Percentiles rank a stretch among this genome's conserved stretches.
phyloP scores from a whole-genome alignment of 2,888 invertebrate species.

The Diaperis boleti region DNA sequence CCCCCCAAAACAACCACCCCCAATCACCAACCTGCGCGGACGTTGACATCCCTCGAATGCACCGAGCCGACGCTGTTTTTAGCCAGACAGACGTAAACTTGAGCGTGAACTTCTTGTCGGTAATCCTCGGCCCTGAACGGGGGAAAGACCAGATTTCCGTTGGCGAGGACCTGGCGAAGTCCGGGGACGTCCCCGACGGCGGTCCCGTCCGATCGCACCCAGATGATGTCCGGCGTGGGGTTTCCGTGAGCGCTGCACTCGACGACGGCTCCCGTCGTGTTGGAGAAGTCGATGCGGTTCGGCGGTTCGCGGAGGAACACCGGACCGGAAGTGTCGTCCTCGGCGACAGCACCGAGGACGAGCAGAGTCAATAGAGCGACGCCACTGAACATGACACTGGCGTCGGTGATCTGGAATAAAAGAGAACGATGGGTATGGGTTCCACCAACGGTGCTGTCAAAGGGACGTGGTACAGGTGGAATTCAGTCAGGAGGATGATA shows the following conservation, averaged over 20 bases:
- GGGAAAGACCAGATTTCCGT: slow-evolving; percentile 93
- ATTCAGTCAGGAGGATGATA: not conserved
- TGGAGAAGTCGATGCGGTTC: slow-evolving; percentile 93
- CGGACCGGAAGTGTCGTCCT: slow-evolving; percentile 74
- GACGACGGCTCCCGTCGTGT: slow-evolving; percentile 92
- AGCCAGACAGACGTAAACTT: slow-evolving; percentile 93
- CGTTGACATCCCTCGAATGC: slow-evolving; percentile 92
- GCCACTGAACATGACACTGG: slow-evolving; percentile 15
- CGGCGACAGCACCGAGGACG: slow-evolving; percentile 45
- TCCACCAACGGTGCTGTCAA: slow-evolving; percentile 1
- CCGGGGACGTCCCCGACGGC: slow-evolving; percentile 92
- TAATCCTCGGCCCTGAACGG: slow-evolving; percentile 95
- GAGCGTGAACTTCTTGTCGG: slow-evolving; percentile 93
- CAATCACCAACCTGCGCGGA: slow-evolving; percentile 85
- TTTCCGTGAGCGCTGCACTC: slow-evolving; percentile 93
- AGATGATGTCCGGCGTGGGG: slow-evolving; percentile 92
- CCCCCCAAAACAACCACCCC: not conserved
- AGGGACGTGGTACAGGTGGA: not conserved
- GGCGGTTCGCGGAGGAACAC: slow-evolving; percentile 93
- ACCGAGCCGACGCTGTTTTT: slow-evolving; percentile 91
- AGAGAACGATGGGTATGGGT: not conserved
- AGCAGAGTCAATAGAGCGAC: slow-evolving; percentile 24
- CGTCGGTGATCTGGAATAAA: slow-evolving; percentile 31
- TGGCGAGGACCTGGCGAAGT: slow-evolving; percentile 74
- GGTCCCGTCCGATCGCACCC: slow-evolving; percentile 92